phyloP scores from a whole-genome alignment of 2,113 vertebrate genomes.

The Collichthys lucidus region DNA sequence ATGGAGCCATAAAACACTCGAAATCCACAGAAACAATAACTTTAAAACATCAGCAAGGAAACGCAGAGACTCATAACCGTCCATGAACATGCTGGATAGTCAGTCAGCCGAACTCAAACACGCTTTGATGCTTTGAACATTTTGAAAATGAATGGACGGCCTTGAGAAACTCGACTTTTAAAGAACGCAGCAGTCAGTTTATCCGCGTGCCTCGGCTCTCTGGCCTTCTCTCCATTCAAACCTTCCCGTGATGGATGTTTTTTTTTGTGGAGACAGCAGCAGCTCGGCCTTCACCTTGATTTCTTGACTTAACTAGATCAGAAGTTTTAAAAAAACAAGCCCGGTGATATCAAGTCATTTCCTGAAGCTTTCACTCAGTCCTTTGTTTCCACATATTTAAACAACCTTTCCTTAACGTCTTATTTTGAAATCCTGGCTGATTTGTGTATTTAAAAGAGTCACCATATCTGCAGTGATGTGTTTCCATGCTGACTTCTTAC shows the following conservation, averaged over 20 bases:
- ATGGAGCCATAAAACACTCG: too few species aligned
- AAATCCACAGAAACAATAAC: background rate
- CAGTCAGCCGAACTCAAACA: background rate
- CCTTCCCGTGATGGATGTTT: conserved; percentile 58
- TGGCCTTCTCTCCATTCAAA: conserved; percentile 45
- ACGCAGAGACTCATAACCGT: background rate
- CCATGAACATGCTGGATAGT: too few species aligned
- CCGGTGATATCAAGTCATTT: conserved; percentile 5
- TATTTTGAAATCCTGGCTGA: background rate
- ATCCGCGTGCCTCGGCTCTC: conserved; percentile 12
- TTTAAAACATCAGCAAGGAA: background rate
- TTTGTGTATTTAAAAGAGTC: background rate
- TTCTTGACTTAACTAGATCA: conserved; percentile 64
- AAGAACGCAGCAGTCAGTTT: background rate
- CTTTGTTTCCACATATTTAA: background rate
- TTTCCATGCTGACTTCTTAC: background rate
- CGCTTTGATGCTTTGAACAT: background rate
- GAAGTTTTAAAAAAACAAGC: conserved; percentile 52
- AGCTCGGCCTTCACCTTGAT: conserved; percentile 61
- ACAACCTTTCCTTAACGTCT: background rate
- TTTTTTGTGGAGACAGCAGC: conserved; percentile 1
- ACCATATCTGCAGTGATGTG: rapidly evolving
- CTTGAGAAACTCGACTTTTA: conserved; percentile 25
- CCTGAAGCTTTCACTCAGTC: background rate
- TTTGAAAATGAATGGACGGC: background rate